Evolutionary conservation across 1,140 invertebrate species (phyloP).

Genomic region (Pseudomyrmex sp.): DNA sequence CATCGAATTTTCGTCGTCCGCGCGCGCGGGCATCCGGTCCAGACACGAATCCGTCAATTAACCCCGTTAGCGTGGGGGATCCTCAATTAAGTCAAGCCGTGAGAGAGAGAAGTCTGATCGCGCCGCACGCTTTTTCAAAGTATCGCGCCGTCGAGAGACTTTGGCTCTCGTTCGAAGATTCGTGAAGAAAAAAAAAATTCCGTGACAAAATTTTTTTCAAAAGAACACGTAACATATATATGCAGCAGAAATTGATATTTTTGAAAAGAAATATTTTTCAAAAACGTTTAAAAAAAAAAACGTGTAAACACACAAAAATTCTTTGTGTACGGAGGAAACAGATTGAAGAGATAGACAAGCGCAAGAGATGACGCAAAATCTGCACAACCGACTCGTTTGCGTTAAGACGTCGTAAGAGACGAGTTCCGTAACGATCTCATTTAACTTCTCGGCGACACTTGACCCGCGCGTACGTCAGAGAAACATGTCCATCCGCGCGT

Average conservation of each 20-base stretch:
- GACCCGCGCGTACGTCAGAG: slow-evolving; percentile 54
- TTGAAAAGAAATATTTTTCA: neutral
- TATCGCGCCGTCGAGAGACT: too few relatives aligned
- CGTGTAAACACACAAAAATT: neutral
- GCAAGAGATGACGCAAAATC: slow-evolving; percentile 45
- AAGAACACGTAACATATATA: neutral
- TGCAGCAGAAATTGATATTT: neutral
- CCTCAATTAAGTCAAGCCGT: slow-evolving; percentile 65
- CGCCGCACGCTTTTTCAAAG: slow-evolving; percentile 29
- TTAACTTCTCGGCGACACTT: slow-evolving; percentile 54
- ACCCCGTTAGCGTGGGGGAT: slow-evolving; percentile 61
- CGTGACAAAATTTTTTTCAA: neutral
- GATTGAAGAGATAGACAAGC: slow-evolving; percentile 9
- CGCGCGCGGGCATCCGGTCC: slow-evolving; percentile 50
- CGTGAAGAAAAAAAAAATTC: too few relatives aligned
- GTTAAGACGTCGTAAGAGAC: slow-evolving; percentile 12
- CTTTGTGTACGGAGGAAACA: neutral
- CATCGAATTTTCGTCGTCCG: slow-evolving; percentile 72
- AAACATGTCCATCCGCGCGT: slow-evolving; percentile 25
- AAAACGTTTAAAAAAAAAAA: neutral
- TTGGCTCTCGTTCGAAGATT: too few relatives aligned
- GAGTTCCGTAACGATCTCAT: slow-evolving; percentile 60
- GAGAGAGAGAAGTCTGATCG: slow-evolving; percentile 64
- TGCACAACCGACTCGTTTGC: slow-evolving; percentile 47
- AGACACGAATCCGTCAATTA: slow-evolving; percentile 68